These are phyloP conservation scores for Nebria salina DNA, from an alignment of 2,888 invertebrate species.

Conservation along the genomic window DNA sequence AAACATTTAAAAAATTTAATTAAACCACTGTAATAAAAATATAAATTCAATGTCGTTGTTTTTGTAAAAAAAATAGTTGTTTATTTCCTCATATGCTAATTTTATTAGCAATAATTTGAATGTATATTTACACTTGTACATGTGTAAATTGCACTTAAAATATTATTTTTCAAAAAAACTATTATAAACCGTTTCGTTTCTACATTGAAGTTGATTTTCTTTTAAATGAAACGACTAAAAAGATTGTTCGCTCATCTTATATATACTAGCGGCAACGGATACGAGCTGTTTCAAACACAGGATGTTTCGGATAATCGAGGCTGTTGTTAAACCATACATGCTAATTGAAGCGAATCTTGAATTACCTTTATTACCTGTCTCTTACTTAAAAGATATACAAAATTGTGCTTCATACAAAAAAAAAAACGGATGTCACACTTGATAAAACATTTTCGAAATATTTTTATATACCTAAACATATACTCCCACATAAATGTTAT, in stretches of 20 bases:
- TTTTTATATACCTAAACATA: no score
- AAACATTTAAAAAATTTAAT: background rate
- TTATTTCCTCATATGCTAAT: background rate
- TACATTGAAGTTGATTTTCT: background rate
- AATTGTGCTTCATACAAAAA: background rate
- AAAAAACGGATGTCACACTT: background rate
- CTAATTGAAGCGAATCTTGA: background rate
- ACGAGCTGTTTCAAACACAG: background rate
- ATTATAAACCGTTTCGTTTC: background rate
- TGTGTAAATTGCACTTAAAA: background rate
- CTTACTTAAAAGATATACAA: background rate
- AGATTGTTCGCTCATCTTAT: background rate
- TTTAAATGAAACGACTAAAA: background rate
- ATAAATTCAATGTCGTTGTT: background rate
- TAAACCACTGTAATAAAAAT: background rate
- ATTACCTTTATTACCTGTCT: constrained; percentile 1
- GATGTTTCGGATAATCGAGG: background rate
- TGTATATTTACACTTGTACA: background rate
- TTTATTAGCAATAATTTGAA: background rate
- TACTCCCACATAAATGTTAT: no score
- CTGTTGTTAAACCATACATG: background rate
- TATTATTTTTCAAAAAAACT: background rate
- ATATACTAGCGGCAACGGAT: background rate
- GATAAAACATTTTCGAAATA: no score
- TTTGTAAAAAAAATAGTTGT: background rate